These are phyloP conservation scores for Caenorhabditis panamensis DNA, from an alignment of 2,888 invertebrate genomes.

Conservation along the genomic window DNA sequence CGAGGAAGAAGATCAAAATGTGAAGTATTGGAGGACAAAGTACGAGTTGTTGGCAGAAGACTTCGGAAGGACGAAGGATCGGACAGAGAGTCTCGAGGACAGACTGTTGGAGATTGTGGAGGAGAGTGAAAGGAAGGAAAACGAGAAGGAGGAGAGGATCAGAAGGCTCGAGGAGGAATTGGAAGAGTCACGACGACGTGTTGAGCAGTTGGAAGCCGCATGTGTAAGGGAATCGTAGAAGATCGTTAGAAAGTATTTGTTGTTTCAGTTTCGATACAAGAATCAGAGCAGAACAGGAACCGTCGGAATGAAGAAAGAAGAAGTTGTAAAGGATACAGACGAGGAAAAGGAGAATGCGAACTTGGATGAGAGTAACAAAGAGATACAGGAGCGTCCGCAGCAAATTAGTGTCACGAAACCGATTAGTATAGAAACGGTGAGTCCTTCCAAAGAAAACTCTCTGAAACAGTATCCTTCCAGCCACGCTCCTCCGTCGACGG, in stretches of 20 bases:
- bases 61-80: constrained; percentile 32
- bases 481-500: constrained; percentile 35
- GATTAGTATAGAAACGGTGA: neutral
- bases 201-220: constrained; percentile 48
- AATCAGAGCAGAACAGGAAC: constrained; percentile 19
- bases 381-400: neutral
- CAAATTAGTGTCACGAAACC: neutral
- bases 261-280: constrained; percentile 47
- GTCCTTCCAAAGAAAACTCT: neutral
- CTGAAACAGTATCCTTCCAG: neutral
- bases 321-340: neutral
- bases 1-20: constrained; percentile 44
- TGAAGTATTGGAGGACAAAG: constrained; percentile 58
- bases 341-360: neutral
- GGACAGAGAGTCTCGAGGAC: constrained; percentile 38
- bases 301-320: neutral
- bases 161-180: constrained; percentile 21
- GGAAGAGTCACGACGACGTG: constrained; percentile 21
- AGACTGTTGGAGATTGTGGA: constrained; percentile 45
- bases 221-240: constrained; percentile 33
- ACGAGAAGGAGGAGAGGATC: constrained; percentile 22
- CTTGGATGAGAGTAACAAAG: neutral
- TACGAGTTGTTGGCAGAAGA: constrained; percentile 41
- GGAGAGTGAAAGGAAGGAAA: constrained; percentile 30
- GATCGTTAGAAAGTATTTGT: neutral